A percentile compares a stretch with the other conserved stretches of the same genome.
Conservation (phyloP, 2,113 vertebrate genomes). For the Phalacrocorax aristotelis region DNA sequence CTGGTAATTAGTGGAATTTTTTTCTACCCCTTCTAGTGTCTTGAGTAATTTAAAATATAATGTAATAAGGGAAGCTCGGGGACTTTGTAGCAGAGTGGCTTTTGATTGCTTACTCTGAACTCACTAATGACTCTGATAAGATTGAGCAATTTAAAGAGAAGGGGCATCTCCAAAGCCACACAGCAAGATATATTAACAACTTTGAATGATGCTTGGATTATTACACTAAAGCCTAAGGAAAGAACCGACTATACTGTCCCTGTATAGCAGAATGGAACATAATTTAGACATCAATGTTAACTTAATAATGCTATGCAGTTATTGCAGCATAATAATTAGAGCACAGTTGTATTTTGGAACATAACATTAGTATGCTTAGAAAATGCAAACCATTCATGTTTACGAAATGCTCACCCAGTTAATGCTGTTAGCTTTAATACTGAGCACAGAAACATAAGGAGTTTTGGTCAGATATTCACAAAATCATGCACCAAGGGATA, state of each 20-base stretch:
- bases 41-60: neutral
- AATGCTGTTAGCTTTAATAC: neutral
- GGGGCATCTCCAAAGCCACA: neutral
- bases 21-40: neutral
- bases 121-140: neutral
- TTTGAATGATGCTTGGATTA: neutral
- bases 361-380: neutral
- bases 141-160: neutral
- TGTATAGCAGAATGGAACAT: neutral
- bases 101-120: neutral
- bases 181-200: neutral
- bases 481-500: neutral
- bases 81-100: neutral
- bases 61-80: neutral
- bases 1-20: neutral
- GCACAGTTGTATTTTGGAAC: neutral
- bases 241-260: neutral
- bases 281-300: neutral
- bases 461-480: neutral
- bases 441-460: neutral
- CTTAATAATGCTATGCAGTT: neutral
- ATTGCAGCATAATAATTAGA: neutral
- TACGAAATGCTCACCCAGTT: neutral
- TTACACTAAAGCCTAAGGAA: neutral
- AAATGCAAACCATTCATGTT: neutral